A percentile compares a stretch with the other conserved stretches of the same genome.
Evolutionary conservation across 2,888 invertebrate species (phyloP).

Genomic region (Neoascia interrupta): DNA sequence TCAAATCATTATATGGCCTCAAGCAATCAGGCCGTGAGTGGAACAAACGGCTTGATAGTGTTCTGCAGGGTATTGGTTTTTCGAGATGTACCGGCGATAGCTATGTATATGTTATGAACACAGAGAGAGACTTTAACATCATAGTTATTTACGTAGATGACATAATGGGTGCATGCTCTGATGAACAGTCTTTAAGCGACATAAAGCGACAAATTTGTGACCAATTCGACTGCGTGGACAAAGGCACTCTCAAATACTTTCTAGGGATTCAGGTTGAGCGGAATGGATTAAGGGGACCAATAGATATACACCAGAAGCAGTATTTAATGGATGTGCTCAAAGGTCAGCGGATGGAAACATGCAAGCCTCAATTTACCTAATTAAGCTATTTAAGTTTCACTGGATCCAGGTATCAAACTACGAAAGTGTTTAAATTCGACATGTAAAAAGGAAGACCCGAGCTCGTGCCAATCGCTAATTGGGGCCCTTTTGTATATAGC

Average conservation of each 20-base stretch:
- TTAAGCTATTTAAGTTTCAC: no score
- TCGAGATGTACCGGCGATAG: conserved; percentile 40
- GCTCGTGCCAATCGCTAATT: conserved; percentile 36
- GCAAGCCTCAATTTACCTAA: conserved; percentile 60
- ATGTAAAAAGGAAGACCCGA: not conserved
- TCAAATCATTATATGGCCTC: conserved; percentile 16
- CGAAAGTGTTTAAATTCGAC: conserved; percentile 7
- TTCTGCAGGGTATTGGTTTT: conserved; percentile 23
- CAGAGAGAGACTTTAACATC: conserved; percentile 1
- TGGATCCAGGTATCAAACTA: conserved; percentile 49
- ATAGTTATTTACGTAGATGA: no score
- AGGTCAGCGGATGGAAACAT: conserved; percentile 59
- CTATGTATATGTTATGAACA: conserved; percentile 47
- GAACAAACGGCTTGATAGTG: no score
- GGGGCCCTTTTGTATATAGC: conserved; percentile 30
- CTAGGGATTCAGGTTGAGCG: conserved; percentile 62
- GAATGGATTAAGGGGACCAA: conserved; percentile 44
- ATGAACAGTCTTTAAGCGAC: conserved; percentile 24
- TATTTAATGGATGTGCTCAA: conserved; percentile 56
- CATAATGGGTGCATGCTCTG: conserved; percentile 36
- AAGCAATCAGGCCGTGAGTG: no score
- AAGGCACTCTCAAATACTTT: conserved; percentile 46
- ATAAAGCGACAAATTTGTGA: conserved; percentile 30
- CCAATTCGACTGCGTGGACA: conserved; percentile 50
- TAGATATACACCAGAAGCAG: conserved; percentile 50